A percentile compares a stretch with the other conserved stretches of the same genome.
These are phyloP conservation scores for Protophormia terraenovae DNA, from an alignment of 2,888 invertebrate genomes.

Conservation along the genomic window DNA sequence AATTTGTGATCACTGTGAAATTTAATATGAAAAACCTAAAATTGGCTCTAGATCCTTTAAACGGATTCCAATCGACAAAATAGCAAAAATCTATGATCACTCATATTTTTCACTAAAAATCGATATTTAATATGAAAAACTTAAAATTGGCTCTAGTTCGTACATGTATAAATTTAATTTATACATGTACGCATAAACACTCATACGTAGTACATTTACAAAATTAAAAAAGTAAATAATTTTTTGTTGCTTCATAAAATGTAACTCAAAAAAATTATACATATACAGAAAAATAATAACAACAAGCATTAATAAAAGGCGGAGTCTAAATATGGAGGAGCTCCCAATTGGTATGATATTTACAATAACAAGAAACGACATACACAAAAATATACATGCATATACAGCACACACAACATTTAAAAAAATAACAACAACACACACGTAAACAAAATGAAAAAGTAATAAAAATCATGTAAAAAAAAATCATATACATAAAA, in stretches of 20 bases:
- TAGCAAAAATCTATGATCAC: too few relatives aligned
- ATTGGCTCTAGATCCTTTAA: too few relatives aligned
- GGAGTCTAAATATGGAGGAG: slow-evolving; percentile 78
- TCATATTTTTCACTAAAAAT: too few relatives aligned
- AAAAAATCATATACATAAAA: slow-evolving; percentile 47
- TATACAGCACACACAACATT: slow-evolving; percentile 48
- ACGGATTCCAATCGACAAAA: too few relatives aligned
- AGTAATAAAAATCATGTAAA: slow-evolving; percentile 65
- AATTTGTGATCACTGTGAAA: too few relatives aligned
- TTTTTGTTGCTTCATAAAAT: not conserved
- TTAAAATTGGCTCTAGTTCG: too few relatives aligned
- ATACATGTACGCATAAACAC: too few relatives aligned
- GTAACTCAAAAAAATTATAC: not conserved
- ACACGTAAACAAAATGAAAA: slow-evolving; percentile 7
- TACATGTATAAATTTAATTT: too few relatives aligned
- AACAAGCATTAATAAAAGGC: slow-evolving; percentile 74
- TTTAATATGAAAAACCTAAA: too few relatives aligned
- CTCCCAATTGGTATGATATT: slow-evolving; percentile 68
- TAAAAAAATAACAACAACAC: slow-evolving; percentile 44
- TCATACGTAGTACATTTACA: too few relatives aligned
- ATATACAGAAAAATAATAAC: slow-evolving; percentile 20
- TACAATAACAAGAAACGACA: slow-evolving; percentile 63
- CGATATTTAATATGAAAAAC: too few relatives aligned
- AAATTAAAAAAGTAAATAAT: too few relatives aligned
- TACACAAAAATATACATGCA: slow-evolving; percentile 63